These are phyloP conservation scores for Hemichromis elongatus DNA, from an alignment of 2,113 vertebrate species.

Conservation along the genomic window DNA sequence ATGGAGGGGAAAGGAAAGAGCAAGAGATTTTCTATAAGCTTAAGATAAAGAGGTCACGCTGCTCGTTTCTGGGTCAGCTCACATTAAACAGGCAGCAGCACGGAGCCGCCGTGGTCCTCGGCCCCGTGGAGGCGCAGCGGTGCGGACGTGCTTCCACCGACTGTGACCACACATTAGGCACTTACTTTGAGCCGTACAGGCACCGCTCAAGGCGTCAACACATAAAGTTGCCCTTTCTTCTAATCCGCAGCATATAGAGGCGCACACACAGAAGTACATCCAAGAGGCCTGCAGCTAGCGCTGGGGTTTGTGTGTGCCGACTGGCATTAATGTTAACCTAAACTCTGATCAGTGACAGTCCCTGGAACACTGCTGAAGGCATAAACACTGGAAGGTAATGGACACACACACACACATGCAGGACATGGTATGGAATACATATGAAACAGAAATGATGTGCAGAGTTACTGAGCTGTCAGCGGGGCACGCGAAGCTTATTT, in stretches of 20 bases:
- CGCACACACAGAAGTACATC: constrained; percentile 10
- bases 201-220: constrained; percentile 57
- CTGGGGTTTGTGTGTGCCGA: background rate
- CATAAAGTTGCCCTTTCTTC: constrained; percentile 57
- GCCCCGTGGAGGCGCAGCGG: constrained; percentile 35
- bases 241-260: constrained; percentile 45
- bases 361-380: constrained; percentile 27
- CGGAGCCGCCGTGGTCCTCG: constrained; percentile 5
- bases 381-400: constrained; percentile 34
- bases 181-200: constrained; percentile 40
- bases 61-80: constrained; percentile 58
- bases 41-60: constrained; percentile 61
- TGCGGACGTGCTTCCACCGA: constrained; percentile 52
- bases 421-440: constrained; percentile 22
- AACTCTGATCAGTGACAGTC: constrained; percentile 28
- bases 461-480: background rate
- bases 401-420: background rate
- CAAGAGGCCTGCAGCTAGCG: background rate
- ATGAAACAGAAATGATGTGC: background rate
- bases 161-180: constrained; percentile 58
- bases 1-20: background rate
- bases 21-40: constrained; percentile 48
- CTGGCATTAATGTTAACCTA: constrained; percentile 36
- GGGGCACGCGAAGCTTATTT: background rate
- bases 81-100: constrained; percentile 45